A percentile compares a stretch with the other conserved stretches of the same genome.
phyloP scores from a whole-genome alignment of 2,797 vertebrate genomes.

The Anisognathus igniventris region DNA sequence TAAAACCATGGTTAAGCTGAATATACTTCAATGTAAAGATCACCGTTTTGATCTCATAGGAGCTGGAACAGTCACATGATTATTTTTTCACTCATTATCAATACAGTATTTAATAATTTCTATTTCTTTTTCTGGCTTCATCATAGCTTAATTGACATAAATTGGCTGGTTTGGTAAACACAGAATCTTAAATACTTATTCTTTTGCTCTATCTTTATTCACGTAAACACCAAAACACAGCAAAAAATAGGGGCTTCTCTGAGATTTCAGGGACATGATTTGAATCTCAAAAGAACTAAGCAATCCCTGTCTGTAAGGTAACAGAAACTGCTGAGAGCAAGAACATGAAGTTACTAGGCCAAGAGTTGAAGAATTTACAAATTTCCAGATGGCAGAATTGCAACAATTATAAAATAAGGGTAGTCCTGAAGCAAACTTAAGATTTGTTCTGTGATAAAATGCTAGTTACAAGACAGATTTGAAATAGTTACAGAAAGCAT shows the following conservation, averaged over 20 bases:
- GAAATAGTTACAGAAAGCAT: background rate
- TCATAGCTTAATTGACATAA: background rate
- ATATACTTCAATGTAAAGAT: background rate
- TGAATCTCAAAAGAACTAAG: background rate
- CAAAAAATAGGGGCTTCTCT: background rate
- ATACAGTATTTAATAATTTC: background rate
- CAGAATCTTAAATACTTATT: background rate
- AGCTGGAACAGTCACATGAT: background rate
- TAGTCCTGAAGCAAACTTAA: background rate
- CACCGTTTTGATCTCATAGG: background rate
- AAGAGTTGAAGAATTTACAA: background rate
- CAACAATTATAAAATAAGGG: background rate
- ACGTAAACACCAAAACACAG: background rate
- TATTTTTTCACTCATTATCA: background rate
- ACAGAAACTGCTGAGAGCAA: background rate
- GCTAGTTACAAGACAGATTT: background rate
- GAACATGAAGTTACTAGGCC: background rate
- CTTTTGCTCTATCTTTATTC: background rate
- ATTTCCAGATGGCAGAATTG: background rate
- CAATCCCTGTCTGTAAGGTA: background rate
- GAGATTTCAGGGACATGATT: background rate
- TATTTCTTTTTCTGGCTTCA: background rate
- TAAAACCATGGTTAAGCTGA: background rate
- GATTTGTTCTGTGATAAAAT: background rate
- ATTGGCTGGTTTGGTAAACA: background rate